Percentiles rank a stretch among this genome's conserved stretches.
Evolutionary conservation across 2,797 vertebrate species (phyloP).

Genomic region (Sebastes matsubarae): DNA sequence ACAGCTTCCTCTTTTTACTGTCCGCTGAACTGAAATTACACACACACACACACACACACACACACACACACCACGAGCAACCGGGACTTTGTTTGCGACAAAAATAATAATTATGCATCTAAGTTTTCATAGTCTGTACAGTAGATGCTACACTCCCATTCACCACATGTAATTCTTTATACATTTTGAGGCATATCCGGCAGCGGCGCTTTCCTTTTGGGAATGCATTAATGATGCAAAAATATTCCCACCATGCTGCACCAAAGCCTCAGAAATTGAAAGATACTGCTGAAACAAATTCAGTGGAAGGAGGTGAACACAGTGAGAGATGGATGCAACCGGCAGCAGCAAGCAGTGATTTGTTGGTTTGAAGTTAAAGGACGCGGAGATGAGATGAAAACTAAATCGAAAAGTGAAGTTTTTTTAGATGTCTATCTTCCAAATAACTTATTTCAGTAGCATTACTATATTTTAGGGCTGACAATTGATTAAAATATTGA

Average conservation of each 20-base stretch:
- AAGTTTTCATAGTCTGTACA: slow-evolving; percentile 26
- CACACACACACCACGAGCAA: not conserved
- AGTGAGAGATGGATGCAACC: not conserved
- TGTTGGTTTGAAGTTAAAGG: not conserved
- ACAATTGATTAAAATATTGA: too few relatives aligned
- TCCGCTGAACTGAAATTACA: slow-evolving; percentile 58
- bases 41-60: slow-evolving; percentile 26
- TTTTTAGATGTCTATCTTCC: not conserved
- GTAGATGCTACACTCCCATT: not conserved
- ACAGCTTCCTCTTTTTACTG: slow-evolving; percentile 74
- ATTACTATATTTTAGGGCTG: not conserved
- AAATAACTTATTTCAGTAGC: not conserved
- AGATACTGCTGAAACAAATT: not conserved
- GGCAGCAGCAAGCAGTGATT: not conserved
- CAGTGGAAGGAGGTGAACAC: not conserved
- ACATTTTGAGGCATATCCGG: slow-evolving; percentile 5
- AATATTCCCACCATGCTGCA: not conserved
- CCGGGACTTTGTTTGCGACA: slow-evolving; percentile 1
- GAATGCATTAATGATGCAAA: slow-evolving; percentile 16
- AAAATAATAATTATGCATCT: slow-evolving; percentile 34
- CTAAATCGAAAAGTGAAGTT: not conserved
- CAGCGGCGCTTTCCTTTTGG: not conserved
- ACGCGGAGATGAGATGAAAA: not conserved
- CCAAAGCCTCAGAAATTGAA: not conserved
- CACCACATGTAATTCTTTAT: slow-evolving; percentile 25